These are phyloP conservation scores for Aethina tumida DNA, from an alignment of 1,140 invertebrate species.

Conservation along the genomic window DNA sequence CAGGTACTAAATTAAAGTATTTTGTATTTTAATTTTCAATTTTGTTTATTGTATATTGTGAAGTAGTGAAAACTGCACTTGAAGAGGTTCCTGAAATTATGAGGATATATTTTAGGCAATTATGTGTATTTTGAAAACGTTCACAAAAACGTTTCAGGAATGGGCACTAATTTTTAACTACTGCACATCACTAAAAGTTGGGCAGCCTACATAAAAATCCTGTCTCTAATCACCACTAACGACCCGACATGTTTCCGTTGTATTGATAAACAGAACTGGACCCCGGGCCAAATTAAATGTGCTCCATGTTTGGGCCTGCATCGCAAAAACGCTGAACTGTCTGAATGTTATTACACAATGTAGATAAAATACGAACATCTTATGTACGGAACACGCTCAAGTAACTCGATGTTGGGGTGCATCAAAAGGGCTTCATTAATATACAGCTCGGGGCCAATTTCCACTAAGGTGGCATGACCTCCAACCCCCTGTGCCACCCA, in stretches of 20 bases:
- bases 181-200: slow-evolving; percentile 1
- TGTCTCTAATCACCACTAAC: slow-evolving; percentile 12
- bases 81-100: slow-evolving; percentile 1
- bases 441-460: slow-evolving; percentile 14
- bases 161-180: no score
- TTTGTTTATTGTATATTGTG: no score
- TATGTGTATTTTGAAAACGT: background rate
- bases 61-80: background rate
- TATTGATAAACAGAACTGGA: slow-evolving; percentile 27
- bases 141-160: no score
- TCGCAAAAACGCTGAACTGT: slow-evolving; percentile 22
- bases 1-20: no score
- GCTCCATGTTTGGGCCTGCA: slow-evolving; percentile 18
- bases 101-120: background rate
- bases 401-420: slow-evolving; percentile 14
- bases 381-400: slow-evolving; percentile 23
- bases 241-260: slow-evolving; percentile 20
- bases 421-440: slow-evolving; percentile 28
- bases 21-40: no score
- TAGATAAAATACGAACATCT: slow-evolving; percentile 31
- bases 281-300: slow-evolving; percentile 27
- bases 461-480: no score
- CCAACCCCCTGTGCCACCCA: slow-evolving; percentile 7
- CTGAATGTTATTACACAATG: slow-evolving; percentile 27
- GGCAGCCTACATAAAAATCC: background rate